Base-by-base conservation (phyloP, 2,888 invertebrate genomes). In the Drosophila monieri region DNA sequence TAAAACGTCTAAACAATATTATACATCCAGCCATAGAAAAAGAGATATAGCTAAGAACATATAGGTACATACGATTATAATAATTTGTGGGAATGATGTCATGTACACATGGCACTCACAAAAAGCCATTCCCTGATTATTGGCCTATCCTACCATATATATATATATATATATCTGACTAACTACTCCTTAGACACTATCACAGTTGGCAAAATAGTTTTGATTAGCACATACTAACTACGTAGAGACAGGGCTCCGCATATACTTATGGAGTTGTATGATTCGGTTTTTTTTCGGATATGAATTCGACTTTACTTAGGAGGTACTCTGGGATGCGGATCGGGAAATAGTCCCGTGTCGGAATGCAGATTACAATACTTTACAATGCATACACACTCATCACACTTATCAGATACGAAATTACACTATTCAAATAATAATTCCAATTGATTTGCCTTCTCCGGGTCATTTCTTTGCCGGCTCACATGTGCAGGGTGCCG, bases 401-500 rank as follows among this genome's bases (percentile, higher is more conserved):
- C 21, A 49, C 18, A 35, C 48, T 48, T 64, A 64, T 64, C 4
- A 39, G 18, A 52, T 52, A 64, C 14, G 15, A 6, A 6, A 10
- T 37, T 30, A 37, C 10, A 46, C 37, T 30, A 65, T 12, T 10
- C 23, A 39, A 46, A 53, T 53, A 64, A 46, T 30, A n/a, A 6
- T 6, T 23, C 27, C 44, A 37, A 23, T 54, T 32, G 30, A n/a
- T 44, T 39, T 59, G 66, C 21, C 61, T 48, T 73, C 41, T 72
- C 35, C 77, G 70, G 8, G 54, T 18, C 4, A 23, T 23, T 23
- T 23, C 21, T 6, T 62, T 47, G 14, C 43, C 70, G 39, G 32
- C 32, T 62, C 49, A 61, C 66, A 84, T 65, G 49, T 78, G 61
- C 35, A 71, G 58, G 1, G 55, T 57, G 25, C 69, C 74, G 35